Percentiles rank a stretch among this genome's conserved stretches.
phyloP scores from a whole-genome alignment of 2,797 vertebrate species.

The Netta rufina region DNA sequence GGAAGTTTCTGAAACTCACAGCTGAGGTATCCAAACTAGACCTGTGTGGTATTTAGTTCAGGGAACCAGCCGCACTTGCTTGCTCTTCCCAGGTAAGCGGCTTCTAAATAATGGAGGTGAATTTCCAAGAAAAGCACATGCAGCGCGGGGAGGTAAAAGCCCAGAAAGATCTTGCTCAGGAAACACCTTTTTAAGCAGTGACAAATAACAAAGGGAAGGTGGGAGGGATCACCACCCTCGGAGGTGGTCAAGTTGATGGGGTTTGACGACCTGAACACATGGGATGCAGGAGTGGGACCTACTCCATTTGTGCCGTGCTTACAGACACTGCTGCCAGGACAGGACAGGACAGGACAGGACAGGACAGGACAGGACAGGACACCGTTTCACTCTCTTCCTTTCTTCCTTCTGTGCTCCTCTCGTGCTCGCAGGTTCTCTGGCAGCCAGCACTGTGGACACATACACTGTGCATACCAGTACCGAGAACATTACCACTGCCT shows the following conservation, averaged over 20 bases:
- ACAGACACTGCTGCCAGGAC: background rate
- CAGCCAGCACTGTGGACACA: conserved; percentile 98
- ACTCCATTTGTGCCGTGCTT: background rate
- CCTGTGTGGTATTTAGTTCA: background rate
- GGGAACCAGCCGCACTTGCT: background rate
- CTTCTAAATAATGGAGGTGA: background rate
- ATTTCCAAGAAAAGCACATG: background rate
- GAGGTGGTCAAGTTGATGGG: background rate
- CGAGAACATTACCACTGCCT: conserved; percentile 99
- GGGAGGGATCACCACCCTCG: background rate
- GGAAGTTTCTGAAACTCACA: background rate
- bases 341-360: background rate
- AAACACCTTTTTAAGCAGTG: conserved; percentile 28
- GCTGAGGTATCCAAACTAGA: background rate
- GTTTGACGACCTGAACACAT: background rate
- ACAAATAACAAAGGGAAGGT: background rate
- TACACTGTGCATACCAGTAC: conserved; percentile 99
- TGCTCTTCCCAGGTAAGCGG: conserved; percentile 2
- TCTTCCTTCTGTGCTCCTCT: background rate
- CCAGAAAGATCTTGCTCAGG: background rate
- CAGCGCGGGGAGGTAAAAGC: background rate
- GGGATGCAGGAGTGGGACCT: background rate
- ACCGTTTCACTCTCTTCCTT: background rate
- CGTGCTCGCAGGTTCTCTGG: conserved; percentile 91
- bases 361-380: background rate